These are phyloP conservation scores for Aldabrachelys gigantea DNA, from an alignment of 2,113 vertebrate genomes.

Conservation along the genomic window DNA sequence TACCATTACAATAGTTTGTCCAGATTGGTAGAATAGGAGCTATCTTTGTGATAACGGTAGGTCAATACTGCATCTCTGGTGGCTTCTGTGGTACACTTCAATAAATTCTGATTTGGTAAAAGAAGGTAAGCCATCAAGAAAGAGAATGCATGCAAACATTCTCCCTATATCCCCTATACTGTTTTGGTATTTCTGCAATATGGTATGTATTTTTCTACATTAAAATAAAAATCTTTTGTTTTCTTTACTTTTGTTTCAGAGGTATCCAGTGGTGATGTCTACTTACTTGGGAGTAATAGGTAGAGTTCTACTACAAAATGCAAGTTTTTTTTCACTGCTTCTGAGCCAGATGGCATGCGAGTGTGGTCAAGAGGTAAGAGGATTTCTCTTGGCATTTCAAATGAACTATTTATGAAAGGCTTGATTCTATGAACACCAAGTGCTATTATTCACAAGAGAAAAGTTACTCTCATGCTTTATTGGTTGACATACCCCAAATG, in stretches of 20 bases:
- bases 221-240: neutral
- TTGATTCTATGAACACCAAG: neutral
- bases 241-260: slow-evolving; percentile 76
- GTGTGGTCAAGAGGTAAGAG: slow-evolving; percentile 90
- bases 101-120: neutral
- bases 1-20: neutral
- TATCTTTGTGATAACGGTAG: neutral
- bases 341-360: slow-evolving; percentile 91
- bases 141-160: neutral
- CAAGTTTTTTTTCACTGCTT: slow-evolving; percentile 92
- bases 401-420: neutral
- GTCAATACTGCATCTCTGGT: neutral
- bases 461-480: neutral
- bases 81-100: neutral
- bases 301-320: slow-evolving; percentile 92
- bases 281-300: slow-evolving; percentile 94
- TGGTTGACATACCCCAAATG: neutral
- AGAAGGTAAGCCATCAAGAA: neutral
- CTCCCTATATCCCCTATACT: neutral
- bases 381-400: neutral
- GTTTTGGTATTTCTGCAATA: neutral
- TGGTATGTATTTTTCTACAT: neutral
- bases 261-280: slow-evolving; percentile 96
- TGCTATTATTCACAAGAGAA: neutral
- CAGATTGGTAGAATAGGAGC: neutral